Base-by-base conservation (phyloP, 1,140 invertebrate genomes). In the Calephelis virginiensis region DNA sequence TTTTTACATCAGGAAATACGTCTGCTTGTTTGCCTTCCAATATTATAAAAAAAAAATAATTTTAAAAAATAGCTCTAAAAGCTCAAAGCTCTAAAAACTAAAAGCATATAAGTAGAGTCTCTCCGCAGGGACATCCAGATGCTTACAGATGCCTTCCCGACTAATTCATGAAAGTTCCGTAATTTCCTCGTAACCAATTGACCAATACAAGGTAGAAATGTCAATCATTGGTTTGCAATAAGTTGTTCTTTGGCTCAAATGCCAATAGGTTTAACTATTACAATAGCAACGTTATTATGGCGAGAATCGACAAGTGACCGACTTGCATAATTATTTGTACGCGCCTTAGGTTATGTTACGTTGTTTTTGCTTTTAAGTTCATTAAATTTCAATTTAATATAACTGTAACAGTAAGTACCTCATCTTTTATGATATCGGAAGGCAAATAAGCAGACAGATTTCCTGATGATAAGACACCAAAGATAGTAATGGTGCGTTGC, bases 181-280 rank as follows among this genome's bases (percentile, higher is more conserved):
- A 69, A 69, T 61, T 66, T 67, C 65, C 68, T 73, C 72, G 73
- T 70, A 65, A 65, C 66, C 70, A 69, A 74, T 82, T 84, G 82
- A 81, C 79, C 78, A 81, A 82, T 66, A 70, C 66, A 71, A 75
- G 76, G 76, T 72, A 81, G 73, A 78, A 85, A 81, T 84, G 79
- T 81, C 80, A 81, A 73, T 74, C 72, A 75, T 68, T 61, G 50
- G 59, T 64, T 76, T 75, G 73, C 77, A 80, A 80, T 82, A 82
- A 75, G 73, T 56, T 69, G 56, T 77, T 69, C 77, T 76, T 72
- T 75, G 76, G 73, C 74, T 73, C 71, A 81, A 84, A 81, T 84
- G 79, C 72, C 76, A 80, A 79, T 81, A 73, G 70, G 76, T 79
- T 79, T 76, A 72, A 71, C 70, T 76, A 75, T 72, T 76, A 78